phyloP scores from a whole-genome alignment of 2,888 invertebrate species.

The Hyposoter didymator region DNA sequence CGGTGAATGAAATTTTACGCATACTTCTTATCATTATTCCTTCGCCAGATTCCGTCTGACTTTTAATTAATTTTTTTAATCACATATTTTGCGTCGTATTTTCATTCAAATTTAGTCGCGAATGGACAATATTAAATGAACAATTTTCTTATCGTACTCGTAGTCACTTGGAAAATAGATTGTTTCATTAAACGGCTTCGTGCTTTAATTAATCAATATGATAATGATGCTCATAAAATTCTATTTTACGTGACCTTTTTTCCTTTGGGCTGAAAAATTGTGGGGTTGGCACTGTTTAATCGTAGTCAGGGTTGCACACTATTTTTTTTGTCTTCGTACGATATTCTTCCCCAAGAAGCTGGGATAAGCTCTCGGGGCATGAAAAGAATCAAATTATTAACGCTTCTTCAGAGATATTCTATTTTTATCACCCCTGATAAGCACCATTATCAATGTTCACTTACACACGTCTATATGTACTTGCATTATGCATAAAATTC shows the following conservation, averaged over 20 bases:
- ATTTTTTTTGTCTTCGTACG: constrained; percentile 42
- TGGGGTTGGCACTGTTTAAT: constrained; percentile 11
- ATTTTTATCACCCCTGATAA: constrained; percentile 55
- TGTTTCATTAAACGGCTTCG: not conserved
- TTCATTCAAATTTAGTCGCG: not conserved
- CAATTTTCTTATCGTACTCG: not conserved
- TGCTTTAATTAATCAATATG: constrained; percentile 17
- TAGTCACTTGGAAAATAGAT: not conserved
- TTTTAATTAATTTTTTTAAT: not conserved
- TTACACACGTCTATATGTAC: not conserved
- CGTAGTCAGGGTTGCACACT: constrained; percentile 25
- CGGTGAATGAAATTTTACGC: not conserved
- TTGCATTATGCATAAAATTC: constrained; percentile 25
- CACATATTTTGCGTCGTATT: not conserved
- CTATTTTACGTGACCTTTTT: constrained; percentile 30
- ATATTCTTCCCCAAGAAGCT: constrained; percentile 20
- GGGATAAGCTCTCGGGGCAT: constrained; percentile 28
- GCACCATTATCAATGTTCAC: constrained; percentile 8
- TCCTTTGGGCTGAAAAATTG: not conserved
- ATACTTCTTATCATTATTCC: not conserved
- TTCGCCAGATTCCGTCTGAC: not conserved
- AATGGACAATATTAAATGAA: not conserved
- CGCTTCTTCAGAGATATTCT: constrained; percentile 35
- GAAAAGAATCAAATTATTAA: constrained; percentile 57
- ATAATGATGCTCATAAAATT: constrained; percentile 20